Percentiles rank a stretch among this genome's conserved stretches.
Conservation (phyloP, 1,140 invertebrate genomes). For the Pinna nobilis region DNA sequence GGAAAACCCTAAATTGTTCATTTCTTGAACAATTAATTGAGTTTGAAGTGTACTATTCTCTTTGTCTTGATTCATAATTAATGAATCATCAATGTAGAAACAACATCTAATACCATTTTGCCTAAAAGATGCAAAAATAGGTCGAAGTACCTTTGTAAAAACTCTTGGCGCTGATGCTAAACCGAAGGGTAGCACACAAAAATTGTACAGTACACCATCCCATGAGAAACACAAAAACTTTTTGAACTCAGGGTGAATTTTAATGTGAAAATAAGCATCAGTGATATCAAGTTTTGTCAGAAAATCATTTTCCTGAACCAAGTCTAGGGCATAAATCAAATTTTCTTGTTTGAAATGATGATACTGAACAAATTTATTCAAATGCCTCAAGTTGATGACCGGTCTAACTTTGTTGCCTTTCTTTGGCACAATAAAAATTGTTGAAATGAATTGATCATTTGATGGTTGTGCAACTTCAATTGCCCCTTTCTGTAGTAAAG, state of each 20-base stretch:
- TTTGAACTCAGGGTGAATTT: constrained; percentile 12
- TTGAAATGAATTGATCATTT: constrained; percentile 15
- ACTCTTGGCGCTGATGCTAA: constrained; percentile 23
- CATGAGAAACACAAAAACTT: constrained; percentile 29
- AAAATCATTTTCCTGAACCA: constrained; percentile 22
- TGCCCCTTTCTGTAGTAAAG: constrained; percentile 26
- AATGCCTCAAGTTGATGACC: constrained; percentile 34
- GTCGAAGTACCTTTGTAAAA: constrained; percentile 35
- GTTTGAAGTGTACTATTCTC: too few species aligned
- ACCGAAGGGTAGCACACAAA: constrained; percentile 28
- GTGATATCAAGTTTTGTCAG: constrained; percentile 30
- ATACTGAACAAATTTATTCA: constrained; percentile 33
- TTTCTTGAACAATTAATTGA: too few species aligned
- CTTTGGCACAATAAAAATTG: constrained; percentile 33
- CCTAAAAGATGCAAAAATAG: constrained; percentile 19
- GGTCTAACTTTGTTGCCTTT: constrained; percentile 24
- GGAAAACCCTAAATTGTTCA: too few species aligned
- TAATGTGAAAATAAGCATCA: constrained; percentile 37
- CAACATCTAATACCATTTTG: neutral
- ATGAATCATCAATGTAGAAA: constrained; percentile 33
- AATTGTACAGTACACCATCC: constrained; percentile 16
- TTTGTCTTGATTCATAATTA: too few species aligned
- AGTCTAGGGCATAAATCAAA: constrained; percentile 5
- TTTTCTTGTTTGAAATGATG: constrained; percentile 39
- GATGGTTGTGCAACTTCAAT: neutral